Conservation (phyloP, 2,888 invertebrate genomes). For the Carpatolechia fugitivella region DNA sequence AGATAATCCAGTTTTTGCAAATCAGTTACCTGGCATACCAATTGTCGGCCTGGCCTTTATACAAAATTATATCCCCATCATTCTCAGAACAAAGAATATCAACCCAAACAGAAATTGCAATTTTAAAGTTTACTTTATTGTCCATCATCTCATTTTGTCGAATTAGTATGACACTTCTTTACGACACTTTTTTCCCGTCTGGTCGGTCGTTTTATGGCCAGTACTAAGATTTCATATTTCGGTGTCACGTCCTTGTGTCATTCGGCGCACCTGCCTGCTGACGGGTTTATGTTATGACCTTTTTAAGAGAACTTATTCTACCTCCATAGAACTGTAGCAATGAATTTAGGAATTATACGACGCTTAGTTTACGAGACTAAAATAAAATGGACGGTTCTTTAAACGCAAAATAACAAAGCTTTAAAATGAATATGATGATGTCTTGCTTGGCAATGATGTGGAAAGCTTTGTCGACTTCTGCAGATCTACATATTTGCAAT, state of each 20-base stretch:
- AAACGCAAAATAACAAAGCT: neutral
- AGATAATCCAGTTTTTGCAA: too few species aligned
- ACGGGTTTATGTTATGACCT: conserved; percentile 30
- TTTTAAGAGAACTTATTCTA: conserved; percentile 11
- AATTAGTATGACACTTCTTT: neutral
- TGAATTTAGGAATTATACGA: conserved; percentile 2
- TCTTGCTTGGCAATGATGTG: too few species aligned
- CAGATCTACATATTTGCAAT: too few species aligned
- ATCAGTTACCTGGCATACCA: too few species aligned
- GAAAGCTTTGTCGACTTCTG: too few species aligned
- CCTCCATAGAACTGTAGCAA: neutral
- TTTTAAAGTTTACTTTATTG: neutral
- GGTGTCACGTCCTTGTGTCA: conserved; percentile 29
- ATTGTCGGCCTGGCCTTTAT: too few species aligned
- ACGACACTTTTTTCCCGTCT: conserved; percentile 14
- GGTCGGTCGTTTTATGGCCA: conserved; percentile 22
- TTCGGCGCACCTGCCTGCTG: conserved; percentile 35
- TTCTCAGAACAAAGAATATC: too few species aligned
- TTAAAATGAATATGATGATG: neutral
- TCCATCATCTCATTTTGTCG: conserved; percentile 2
- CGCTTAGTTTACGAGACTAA: neutral
- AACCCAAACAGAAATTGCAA: neutral
- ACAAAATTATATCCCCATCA: too few species aligned
- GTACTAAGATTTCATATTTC: conserved; percentile 33
- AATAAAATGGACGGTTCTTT: neutral